phyloP scores from a whole-genome alignment of 2,888 invertebrate genomes.

The Drosophila neotestacea region DNA sequence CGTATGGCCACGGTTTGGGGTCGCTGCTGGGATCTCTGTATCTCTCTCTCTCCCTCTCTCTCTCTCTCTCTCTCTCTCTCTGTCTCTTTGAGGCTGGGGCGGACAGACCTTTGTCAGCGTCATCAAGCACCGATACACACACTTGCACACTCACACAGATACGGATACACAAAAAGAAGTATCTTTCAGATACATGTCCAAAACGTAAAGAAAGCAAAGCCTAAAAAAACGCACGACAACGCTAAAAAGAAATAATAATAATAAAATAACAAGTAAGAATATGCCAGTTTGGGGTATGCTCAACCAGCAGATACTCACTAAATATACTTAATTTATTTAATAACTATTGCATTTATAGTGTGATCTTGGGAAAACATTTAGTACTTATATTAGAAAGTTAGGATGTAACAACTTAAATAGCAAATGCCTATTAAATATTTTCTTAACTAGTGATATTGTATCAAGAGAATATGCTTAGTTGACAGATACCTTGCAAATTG shows the following conservation, averaged over 20 bases:
- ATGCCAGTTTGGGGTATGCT: background rate
- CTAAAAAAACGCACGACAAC: constrained; percentile 55
- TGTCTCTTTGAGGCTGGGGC: constrained; percentile 39
- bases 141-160: constrained; percentile 37
- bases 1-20: constrained; percentile 65
- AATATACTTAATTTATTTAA: background rate
- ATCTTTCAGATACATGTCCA: constrained; percentile 78
- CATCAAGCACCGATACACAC: constrained; percentile 59
- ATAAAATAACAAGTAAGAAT: constrained; percentile 55
- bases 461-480: background rate
- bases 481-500: background rate
- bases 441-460: background rate
- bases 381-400: no score
- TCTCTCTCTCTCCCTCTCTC: constrained; percentile 16
- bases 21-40: constrained; percentile 40
- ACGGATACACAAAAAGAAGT: constrained; percentile 49
- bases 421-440: no score
- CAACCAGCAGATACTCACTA: background rate
- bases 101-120: constrained; percentile 78
- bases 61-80: background rate
- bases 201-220: constrained; percentile 75
- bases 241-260: constrained; percentile 51
- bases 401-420: no score
- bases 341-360: background rate
- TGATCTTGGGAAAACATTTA: no score